phyloP scores from a whole-genome alignment of 1,140 invertebrate species.

The Drosophila ficusphila region DNA sequence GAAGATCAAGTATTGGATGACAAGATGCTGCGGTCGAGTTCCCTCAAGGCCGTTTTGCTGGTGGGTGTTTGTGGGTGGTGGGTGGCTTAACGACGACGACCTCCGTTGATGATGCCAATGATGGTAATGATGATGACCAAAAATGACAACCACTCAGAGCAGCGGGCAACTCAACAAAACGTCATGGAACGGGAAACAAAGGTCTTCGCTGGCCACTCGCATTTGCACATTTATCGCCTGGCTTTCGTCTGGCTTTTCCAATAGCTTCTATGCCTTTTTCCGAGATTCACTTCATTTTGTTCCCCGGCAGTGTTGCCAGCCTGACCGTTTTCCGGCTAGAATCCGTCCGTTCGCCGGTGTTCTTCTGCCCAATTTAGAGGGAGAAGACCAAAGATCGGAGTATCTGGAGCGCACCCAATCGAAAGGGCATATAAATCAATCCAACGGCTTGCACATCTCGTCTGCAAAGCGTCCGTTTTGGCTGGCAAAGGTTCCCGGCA shows the following conservation, averaged over 20 bases:
- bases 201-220: slow-evolving; percentile 17
- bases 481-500: slow-evolving; percentile 7
- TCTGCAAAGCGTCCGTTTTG: slow-evolving; percentile 12
- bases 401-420: not conserved
- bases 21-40: not conserved
- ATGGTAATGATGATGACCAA: slow-evolving; percentile 41
- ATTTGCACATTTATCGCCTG: too few relatives aligned
- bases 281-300: slow-evolving; percentile 69
- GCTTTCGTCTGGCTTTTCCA: slow-evolving; percentile 12
- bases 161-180: slow-evolving; percentile 70
- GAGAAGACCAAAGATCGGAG: not conserved
- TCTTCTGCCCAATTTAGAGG: not conserved
- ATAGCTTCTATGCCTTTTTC: slow-evolving; percentile 15
- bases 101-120: slow-evolving; percentile 13
- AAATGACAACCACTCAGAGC: slow-evolving; percentile 54
- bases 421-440: not conserved
- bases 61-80: slow-evolving; percentile 9
- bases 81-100: slow-evolving; percentile 8
- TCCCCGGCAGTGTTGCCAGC: slow-evolving; percentile 56
- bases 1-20: not conserved
- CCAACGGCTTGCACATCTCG: slow-evolving; percentile 23
- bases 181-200: slow-evolving; percentile 36
- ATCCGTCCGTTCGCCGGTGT: slow-evolving; percentile 5
- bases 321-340: slow-evolving; percentile 59
- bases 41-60: slow-evolving; percentile 6